Evolutionary conservation across 2,113 vertebrate genomes (phyloP).

Genomic region (Upupa epops): DNA sequence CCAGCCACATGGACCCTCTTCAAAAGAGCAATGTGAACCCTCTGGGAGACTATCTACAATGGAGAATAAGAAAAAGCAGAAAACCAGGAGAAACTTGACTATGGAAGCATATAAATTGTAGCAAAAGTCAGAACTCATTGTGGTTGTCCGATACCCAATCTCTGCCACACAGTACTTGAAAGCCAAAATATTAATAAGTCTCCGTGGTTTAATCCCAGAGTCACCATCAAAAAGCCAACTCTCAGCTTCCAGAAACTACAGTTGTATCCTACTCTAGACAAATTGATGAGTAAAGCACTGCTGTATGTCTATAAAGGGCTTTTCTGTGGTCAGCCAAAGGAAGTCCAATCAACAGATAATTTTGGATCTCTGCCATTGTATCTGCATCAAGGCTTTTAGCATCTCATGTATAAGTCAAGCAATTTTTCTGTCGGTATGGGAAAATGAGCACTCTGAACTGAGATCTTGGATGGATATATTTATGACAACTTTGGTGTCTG

Average conservation of each 20-base stretch:
- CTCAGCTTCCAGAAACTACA: background rate
- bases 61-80: background rate
- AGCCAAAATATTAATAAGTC: background rate
- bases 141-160: background rate
- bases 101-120: background rate
- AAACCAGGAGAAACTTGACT: background rate
- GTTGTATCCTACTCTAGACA: background rate
- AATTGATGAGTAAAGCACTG: background rate
- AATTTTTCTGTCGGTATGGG: background rate
- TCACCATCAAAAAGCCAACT: background rate
- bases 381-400: background rate
- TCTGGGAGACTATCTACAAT: slow-evolving; percentile 76
- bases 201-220: background rate
- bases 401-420: background rate
- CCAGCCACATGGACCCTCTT: slow-evolving; percentile 83
- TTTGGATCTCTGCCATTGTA: background rate
- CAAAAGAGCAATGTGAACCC: slow-evolving; percentile 86
- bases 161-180: background rate
- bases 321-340: background rate
- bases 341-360: background rate
- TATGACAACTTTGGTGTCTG: background rate
- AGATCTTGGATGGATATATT: background rate
- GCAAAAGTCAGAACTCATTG: background rate
- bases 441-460: background rate
- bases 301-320: background rate